These are phyloP conservation scores for Gnathonemus longibarbis DNA, from an alignment of 2,113 vertebrate species.

Conservation along the genomic window DNA sequence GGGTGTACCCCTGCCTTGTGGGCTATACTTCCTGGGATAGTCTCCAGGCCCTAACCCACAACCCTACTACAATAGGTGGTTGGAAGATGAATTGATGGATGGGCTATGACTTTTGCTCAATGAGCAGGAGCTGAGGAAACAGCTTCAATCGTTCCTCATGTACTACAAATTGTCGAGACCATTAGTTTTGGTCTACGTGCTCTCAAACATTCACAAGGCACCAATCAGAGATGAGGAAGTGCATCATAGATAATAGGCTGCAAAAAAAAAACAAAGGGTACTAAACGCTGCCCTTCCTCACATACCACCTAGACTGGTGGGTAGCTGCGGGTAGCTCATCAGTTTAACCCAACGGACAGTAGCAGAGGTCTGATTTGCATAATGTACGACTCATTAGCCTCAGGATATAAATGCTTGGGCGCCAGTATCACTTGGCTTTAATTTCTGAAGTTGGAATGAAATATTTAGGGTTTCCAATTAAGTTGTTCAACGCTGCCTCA, in stretches of 20 bases:
- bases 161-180: neutral
- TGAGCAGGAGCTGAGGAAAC: neutral
- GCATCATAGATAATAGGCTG: neutral
- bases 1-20: neutral
- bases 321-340: neutral
- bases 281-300: neutral
- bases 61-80: neutral
- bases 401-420: conserved; percentile 1
- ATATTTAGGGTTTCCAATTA: neutral
- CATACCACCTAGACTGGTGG: neutral
- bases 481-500: neutral
- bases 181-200: neutral
- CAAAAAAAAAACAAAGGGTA: neutral
- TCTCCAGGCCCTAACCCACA: neutral
- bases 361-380: neutral
- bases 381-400: conserved; percentile 9
- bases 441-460: neutral
- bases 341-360: conserved; percentile 8
- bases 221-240: neutral
- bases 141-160: neutral
- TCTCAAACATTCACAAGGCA: neutral
- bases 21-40: neutral
- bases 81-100: neutral
- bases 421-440: conserved; percentile 9
- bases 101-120: neutral